Base-by-base conservation (phyloP, 2,888 invertebrate species). In the Trilocha varians region DNA sequence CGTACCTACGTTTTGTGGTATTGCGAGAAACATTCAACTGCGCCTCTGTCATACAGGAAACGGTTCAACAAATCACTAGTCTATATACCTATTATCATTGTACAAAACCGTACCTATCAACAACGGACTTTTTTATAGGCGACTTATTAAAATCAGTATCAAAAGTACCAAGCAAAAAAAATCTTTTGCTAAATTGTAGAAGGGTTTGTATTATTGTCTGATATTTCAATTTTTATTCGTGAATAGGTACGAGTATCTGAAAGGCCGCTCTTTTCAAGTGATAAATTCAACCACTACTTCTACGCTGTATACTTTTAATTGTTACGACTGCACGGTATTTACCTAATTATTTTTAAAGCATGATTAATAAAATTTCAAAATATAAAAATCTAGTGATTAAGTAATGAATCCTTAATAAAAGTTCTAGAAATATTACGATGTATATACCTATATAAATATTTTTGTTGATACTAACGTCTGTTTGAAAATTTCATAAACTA, bases 91-190 rank as follows among this genome's bases (percentile, higher is more conserved):
- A 13, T 5, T 25, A 25, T 25, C 25, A 9, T 25, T 25, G 25
- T 25, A 25, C 25, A 25, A 25, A 25, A 25, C n/a, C 11, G 25
- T 25, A 25, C 25, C 11, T 50, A 55, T 55, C 46, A 51, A 47
- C 52, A 53, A 48, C 50, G 48, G 48, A 41, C n/a, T n/a, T n/a
- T n/a, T n/a, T n/a, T n/a, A n/a, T n/a, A n/a, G n/a, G n/a, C n/a
- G n/a, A n/a, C n/a, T n/a, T n/a, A n/a, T n/a, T n/a, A n/a, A n/a
- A n/a, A n/a, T n/a, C n/a, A n/a, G n/a, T n/a, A n/a, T n/a, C n/a
- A n/a, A n/a, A n/a, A n/a, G n/a, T n/a, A n/a, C n/a, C n/a, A n/a
- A n/a, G 25, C 11, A 25, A 9, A 11, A 25, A 1, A 25, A 25
- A 4, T 9, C 8, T 25, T 25, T 6, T 2, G 25, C 25, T 1